Evolutionary conservation across 1,140 invertebrate genomes (phyloP).

Genomic region (Tetramorium parvispinum): DNA sequence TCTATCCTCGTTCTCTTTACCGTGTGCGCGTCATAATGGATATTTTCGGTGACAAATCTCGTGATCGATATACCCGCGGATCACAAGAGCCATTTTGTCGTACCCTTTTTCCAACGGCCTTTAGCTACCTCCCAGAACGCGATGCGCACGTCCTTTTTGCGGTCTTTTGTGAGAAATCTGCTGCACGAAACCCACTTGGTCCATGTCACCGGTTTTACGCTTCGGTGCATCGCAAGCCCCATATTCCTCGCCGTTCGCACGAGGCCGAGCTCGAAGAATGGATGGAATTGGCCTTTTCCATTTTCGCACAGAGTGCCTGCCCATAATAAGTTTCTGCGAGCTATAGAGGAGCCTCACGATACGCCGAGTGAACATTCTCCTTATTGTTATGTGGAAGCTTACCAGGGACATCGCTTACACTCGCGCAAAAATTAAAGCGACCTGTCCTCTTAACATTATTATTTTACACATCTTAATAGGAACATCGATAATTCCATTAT

Average conservation of each 20-base stretch:
- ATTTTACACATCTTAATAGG: not conserved
- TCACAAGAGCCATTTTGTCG: conserved; percentile 43
- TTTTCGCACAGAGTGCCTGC: conserved; percentile 67
- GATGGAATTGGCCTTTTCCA: conserved; percentile 76
- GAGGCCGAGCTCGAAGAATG: conserved; percentile 76
- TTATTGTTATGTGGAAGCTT: conserved; percentile 25
- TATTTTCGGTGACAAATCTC: conserved; percentile 27
- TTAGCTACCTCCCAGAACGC: conserved; percentile 21
- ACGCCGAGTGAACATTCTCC: conserved; percentile 44
- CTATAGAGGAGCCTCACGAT: conserved; percentile 26
- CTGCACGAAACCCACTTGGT: conserved; percentile 77
- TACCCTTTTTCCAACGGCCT: conserved; percentile 40
- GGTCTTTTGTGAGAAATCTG: conserved; percentile 74
- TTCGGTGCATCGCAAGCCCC: conserved; percentile 69
- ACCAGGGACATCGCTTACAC: not conserved
- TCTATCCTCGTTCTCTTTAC: not conserved
- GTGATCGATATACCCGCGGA: conserved; percentile 36
- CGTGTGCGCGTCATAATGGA: conserved; percentile 15
- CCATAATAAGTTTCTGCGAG: conserved; percentile 58
- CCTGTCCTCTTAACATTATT: not conserved
- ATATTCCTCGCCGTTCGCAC: conserved; percentile 72
- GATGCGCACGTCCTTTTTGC: conserved; percentile 64
- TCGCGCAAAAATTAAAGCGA: conserved; percentile 5
- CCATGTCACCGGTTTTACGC: conserved; percentile 80
- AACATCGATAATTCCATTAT: not conserved